phyloP scores from a whole-genome alignment of 2,888 invertebrate species.

The Oscheius onirici region DNA sequence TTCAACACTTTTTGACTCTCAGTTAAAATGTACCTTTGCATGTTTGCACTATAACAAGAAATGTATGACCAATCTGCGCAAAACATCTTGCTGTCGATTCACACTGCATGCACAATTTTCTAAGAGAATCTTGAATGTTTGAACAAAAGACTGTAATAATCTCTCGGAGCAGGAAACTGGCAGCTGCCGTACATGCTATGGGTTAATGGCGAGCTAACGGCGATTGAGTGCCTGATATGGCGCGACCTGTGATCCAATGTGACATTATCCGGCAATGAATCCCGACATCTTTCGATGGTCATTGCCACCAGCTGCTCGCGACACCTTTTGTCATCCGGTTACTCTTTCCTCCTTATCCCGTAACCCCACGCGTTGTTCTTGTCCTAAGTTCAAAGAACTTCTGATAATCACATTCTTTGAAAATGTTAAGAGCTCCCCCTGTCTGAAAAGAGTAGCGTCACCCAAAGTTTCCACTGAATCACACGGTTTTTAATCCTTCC shows the following conservation, averaged over 20 bases:
- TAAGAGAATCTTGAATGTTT: background rate
- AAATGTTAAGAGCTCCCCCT: background rate
- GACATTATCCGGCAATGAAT: slow-evolving; percentile 32
- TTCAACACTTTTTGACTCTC: background rate
- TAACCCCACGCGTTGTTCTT: background rate
- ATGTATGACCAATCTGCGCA: no score
- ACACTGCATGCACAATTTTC: background rate
- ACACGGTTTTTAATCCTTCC: background rate
- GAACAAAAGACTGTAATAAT: background rate
- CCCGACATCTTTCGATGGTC: slow-evolving; percentile 30
- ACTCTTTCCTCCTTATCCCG: background rate
- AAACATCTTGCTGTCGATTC: no score
- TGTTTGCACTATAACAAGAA: no score
- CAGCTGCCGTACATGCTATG: slow-evolving; percentile 24
- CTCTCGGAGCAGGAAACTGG: slow-evolving; percentile 24
- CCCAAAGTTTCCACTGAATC: background rate
- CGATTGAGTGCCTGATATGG: slow-evolving; percentile 30
- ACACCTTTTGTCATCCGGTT: slow-evolving; percentile 2
- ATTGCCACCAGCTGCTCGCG: slow-evolving; percentile 29
- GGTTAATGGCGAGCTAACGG: slow-evolving; percentile 33
- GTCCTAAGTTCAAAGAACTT: background rate
- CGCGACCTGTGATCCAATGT: slow-evolving; percentile 36
- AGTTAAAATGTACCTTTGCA: no score
- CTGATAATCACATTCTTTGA: slow-evolving; percentile 1
- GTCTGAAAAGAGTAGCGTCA: background rate